phyloP scores from a whole-genome alignment of 2,113 vertebrate genomes.

The Chloebia gouldiae region DNA sequence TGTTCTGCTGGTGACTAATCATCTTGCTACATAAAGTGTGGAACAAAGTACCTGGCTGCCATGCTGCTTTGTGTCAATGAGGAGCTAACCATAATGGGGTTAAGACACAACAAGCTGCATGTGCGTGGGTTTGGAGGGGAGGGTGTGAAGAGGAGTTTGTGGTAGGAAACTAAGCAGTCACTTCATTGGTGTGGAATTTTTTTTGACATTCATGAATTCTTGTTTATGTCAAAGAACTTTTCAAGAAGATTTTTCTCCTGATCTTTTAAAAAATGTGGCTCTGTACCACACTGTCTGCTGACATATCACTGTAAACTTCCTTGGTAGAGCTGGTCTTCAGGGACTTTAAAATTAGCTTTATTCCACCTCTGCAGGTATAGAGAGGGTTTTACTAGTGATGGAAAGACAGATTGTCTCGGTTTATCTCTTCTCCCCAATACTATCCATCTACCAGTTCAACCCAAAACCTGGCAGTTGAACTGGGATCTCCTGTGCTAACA shows the following conservation, averaged over 20 bases:
- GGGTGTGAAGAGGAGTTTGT: conserved; percentile 5
- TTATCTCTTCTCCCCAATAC: not conserved
- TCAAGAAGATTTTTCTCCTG: not conserved
- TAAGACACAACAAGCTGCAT: not conserved
- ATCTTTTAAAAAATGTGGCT: not conserved
- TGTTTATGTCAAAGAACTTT: conserved; percentile 6
- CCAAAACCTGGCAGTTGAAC: not conserved
- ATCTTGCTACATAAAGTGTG: not conserved
- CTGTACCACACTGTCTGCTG: not conserved
- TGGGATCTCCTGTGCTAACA: not conserved
- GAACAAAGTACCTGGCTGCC: conserved; percentile 13
- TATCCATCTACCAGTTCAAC: not conserved
- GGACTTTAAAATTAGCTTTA: conserved; percentile 15
- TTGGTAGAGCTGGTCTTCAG: not conserved
- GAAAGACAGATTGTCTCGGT: not conserved
- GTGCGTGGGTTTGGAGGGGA: not conserved
- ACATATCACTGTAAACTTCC: not conserved
- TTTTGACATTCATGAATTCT: not conserved
- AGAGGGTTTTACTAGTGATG: not conserved
- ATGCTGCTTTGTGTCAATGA: not conserved
- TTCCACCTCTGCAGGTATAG: not conserved
- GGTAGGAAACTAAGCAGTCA: conserved; percentile 39
- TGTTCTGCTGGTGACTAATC: conserved; percentile 8
- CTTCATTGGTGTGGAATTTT: not conserved
- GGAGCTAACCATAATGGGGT: not conserved